These are phyloP conservation scores for Oedothorax gibbosus DNA, from an alignment of 1,140 invertebrate species.

Conservation along the genomic window DNA sequence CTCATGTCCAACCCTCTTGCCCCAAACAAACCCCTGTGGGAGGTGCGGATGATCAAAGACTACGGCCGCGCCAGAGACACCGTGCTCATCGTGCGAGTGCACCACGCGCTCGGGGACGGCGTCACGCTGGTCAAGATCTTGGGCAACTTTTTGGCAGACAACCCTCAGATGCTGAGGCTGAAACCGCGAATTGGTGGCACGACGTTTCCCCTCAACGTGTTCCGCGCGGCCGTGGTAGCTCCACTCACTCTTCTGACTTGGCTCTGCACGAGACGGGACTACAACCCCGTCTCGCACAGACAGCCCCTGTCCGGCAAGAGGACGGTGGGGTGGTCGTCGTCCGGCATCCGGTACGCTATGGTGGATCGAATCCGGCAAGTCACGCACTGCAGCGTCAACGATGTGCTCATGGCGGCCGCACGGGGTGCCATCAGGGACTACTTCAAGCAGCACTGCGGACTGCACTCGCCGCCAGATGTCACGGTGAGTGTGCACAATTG, in stretches of 20 bases:
- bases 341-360: constrained; percentile 67
- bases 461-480: constrained; percentile 71
- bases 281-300: constrained; percentile 65
- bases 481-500: constrained; percentile 66
- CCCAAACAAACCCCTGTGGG: constrained; percentile 72
- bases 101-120: constrained; percentile 74
- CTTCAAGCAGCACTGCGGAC: constrained; percentile 69
- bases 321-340: constrained; percentile 71
- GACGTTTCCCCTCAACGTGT: constrained; percentile 69
- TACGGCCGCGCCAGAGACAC: constrained; percentile 70
- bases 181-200: constrained; percentile 70
- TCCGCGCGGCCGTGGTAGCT: constrained; percentile 71
- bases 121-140: constrained; percentile 72
- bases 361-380: constrained; percentile 71
- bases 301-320: constrained; percentile 66
- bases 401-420: constrained; percentile 72
- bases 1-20: constrained; percentile 69
- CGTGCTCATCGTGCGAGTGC: constrained; percentile 72
- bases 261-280: constrained; percentile 66
- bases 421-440: constrained; percentile 71
- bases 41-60: constrained; percentile 70
- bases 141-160: constrained; percentile 71
- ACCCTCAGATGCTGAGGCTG: constrained; percentile 62
- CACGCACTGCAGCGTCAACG: constrained; percentile 72
- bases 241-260: constrained; percentile 72